Evolutionary conservation across 2,113 vertebrate species (phyloP).

Genomic region (Rhinogobius similis): DNA sequence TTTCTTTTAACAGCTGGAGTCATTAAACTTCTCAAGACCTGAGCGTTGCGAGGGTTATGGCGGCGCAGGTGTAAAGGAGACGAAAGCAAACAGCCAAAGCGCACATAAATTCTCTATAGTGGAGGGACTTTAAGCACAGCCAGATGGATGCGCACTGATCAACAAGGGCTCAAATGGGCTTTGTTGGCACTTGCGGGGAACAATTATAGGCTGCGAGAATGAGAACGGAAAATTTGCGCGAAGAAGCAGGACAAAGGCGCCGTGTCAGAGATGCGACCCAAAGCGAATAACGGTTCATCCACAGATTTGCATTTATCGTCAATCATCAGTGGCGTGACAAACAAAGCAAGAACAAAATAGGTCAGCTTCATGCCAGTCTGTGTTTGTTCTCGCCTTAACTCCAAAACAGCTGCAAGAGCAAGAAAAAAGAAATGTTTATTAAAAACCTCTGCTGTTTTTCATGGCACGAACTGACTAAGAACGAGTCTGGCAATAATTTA

Average conservation of each 20-base stretch:
- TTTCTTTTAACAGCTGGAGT: neutral
- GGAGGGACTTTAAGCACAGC: conserved; percentile 21
- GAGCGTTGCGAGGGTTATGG: neutral
- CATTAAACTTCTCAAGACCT: neutral
- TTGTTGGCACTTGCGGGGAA: conserved; percentile 11
- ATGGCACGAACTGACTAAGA: too few species aligned
- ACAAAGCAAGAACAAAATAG: conserved; percentile 13
- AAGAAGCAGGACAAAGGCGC: conserved; percentile 39
- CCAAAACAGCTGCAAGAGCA: too few species aligned
- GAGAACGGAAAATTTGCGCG: conserved; percentile 38
- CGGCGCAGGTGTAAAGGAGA: neutral
- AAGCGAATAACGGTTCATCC: conserved; percentile 46
- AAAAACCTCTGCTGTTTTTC: too few species aligned
- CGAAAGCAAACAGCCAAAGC: conserved; percentile 3
- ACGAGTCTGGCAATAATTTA: too few species aligned
- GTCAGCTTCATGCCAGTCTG: conserved; percentile 1
- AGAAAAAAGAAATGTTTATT: too few species aligned
- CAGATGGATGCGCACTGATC: conserved; percentile 32
- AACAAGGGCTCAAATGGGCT: conserved; percentile 32
- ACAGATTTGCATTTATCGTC: conserved; percentile 26
- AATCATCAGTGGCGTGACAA: conserved; percentile 9
- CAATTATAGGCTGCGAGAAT: conserved; percentile 23
- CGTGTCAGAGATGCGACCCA: conserved; percentile 43
- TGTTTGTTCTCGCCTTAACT: conserved; percentile 50
- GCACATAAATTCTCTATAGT: conserved; percentile 12